Percentiles rank a stretch among this genome's conserved stretches.
phyloP scores from a whole-genome alignment of 2,113 vertebrate species.

The Lepus timidus region DNA sequence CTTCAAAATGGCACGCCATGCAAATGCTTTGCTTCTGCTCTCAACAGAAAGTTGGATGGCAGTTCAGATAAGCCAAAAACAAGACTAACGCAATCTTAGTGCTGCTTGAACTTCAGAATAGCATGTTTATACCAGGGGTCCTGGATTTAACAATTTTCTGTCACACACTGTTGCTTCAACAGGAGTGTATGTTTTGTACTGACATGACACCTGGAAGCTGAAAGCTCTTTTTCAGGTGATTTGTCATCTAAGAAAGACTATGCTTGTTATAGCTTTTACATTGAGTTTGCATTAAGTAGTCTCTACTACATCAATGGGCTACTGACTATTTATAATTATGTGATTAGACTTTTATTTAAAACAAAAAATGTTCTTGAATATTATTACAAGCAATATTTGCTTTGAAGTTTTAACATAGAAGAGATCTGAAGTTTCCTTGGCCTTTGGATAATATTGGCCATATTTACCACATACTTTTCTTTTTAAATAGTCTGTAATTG shows the following conservation, averaged over 20 bases:
- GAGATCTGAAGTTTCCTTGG: neutral
- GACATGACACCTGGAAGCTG: neutral
- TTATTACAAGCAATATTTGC: conserved; percentile 39
- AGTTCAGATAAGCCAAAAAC: neutral
- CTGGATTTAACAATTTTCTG: conserved; percentile 21
- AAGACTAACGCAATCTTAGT: neutral
- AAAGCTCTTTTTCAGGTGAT: conserved; percentile 23
- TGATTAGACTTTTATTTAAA: conserved; percentile 40
- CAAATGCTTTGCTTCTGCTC: neutral
- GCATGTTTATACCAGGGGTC: neutral
- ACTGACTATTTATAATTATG: conserved; percentile 41
- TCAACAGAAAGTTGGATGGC: neutral
- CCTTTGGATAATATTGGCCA: conserved; percentile 19
- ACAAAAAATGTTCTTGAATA: conserved; percentile 22
- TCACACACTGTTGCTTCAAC: neutral
- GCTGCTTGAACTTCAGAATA: neutral
- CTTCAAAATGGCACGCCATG: neutral
- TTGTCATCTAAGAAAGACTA: conserved; percentile 36
- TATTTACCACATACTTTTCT: conserved; percentile 42
- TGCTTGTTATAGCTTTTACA: neutral
- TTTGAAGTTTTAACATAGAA: conserved; percentile 50
- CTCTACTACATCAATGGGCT: neutral
- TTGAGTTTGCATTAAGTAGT: neutral
- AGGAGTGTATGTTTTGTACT: neutral
- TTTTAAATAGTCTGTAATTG: conserved; percentile 57